Evolutionary conservation across 2,797 vertebrate species (phyloP), one percentile per base, ranked within the genome.

Genomic region (Chelon labrosus): DNA sequence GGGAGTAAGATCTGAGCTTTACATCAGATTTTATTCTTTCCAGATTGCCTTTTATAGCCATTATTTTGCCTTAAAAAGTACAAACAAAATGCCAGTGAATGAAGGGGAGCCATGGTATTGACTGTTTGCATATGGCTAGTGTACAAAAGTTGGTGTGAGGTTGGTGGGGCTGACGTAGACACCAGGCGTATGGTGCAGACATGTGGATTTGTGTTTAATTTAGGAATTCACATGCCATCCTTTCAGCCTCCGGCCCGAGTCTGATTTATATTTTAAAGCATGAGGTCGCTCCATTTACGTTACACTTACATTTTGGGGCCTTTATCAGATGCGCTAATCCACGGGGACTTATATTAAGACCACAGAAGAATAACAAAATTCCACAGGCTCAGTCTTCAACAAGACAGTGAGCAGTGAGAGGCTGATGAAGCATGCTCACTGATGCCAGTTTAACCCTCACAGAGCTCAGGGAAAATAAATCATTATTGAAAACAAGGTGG

Each of bases 1-100:
- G 92, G 93, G 92, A 92, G 90, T 85, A 73, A 91, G 91, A 92
- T 92, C 93, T 93, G 90, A 94, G 92, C 92, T 91, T 92, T 92
- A 92, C 91, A 91, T 92, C 88, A 87, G 80, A 85, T 92, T 93
- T 93, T 92, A 92, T 93, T 92, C 91, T 73, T 93, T 93, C 92
- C 92, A 93, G 92, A 93, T 93, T 93, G 91, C 82, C 77, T 93
- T 94, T 93, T 93, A 92, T 93, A 92, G 92, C 87, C 88, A 92
- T 92, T 90, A 92, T 92, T 93, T 90, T 91, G 89, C 86, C 89
- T 88, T 91, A 90, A 92, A 92, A 92, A 91, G 91, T 90, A 93
- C 92, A 93, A 93, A 93, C 91, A 93, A 93, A 93, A 93, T 93
- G 92, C 92, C 92, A 91, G 89, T 84, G 86, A 90, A 89, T 83